Conservation (phyloP, 2,113 vertebrate genomes). For the Amazona guildingii region DNA sequence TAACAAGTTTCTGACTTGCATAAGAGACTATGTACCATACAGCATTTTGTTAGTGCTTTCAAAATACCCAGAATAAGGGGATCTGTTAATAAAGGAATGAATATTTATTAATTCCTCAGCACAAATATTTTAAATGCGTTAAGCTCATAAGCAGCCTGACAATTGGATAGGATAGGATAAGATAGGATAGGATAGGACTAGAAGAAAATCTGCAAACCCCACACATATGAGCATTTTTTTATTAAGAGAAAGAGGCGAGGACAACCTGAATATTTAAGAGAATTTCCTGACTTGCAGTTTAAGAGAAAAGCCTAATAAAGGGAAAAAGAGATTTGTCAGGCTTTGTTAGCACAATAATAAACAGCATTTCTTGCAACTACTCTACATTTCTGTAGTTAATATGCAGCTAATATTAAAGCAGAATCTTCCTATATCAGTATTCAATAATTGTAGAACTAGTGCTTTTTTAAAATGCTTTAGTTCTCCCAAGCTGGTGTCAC, state of each 20-base stretch:
- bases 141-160: neutral
- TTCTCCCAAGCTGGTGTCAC: neutral
- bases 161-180: too few species aligned
- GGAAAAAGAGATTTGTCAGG: neutral
- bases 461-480: fast-evolving
- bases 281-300: neutral
- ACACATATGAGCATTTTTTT: neutral
- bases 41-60: neutral
- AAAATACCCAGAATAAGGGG: neutral
- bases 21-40: neutral
- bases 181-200: neutral
- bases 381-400: neutral
- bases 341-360: neutral
- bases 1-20: neutral
- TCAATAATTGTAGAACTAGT: neutral
- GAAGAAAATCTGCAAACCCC: neutral
- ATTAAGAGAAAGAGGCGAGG: neutral
- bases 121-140: neutral
- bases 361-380: neutral
- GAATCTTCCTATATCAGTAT: neutral
- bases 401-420: neutral
- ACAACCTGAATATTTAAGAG: neutral
- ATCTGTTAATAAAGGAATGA: neutral
- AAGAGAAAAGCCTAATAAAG: neutral
- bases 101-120: neutral